Evolutionary conservation across 1,140 invertebrate genomes (phyloP), one percentile per base, ranked within the genome.

Genomic region (Sarcophaga peregrina): DNA sequence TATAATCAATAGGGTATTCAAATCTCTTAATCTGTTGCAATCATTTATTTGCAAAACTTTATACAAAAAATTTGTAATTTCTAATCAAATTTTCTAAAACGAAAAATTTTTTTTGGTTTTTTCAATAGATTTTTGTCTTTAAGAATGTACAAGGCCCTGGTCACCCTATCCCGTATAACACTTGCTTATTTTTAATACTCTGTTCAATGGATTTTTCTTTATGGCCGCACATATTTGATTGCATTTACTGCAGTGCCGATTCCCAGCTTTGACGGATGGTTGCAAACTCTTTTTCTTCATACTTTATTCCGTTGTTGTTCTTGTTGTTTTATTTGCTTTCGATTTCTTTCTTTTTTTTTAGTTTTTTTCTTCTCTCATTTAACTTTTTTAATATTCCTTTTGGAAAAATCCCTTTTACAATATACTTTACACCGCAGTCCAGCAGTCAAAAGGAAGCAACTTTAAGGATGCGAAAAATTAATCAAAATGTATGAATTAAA

Each of bases 351-450:
- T 37, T 1, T 37, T 37, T 37, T 37, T 2, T 37, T 37, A 2
- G 25, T 4, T 37, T 37, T 37, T 4, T 1, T 37, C 4, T 37
- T 37, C 25, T 37, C 25, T 37, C 25, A 37, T 37, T 37, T 37
- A 78, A 50, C 75, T 78, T 78, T 78, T 78, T 50, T 50, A 78
- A 17, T 78, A 78, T 78, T 78, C 75, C 20, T 20, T 78, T 78
- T 78, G n/a, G 1, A 8, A 8, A 72, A 8, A 52, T 52, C 75
- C 75, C 50, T 78, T 78, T 48, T 9, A 17, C 11, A 76, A 48
- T 76, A 50, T 11, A 50, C 75, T 50, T 78, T 78, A 52, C 75
- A 78, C 75, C 75, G 47, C 50, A 52, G 48, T 52, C 62, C 7
- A 68, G 58, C 58, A 10, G 25, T 8, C 62, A 20, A 68, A 68